Percentiles rank a stretch among this genome's conserved stretches.
Conservation (phyloP, 37 sponge, comb jelly and placozoan genomes). For the Cliona cf. orientalis region DNA sequence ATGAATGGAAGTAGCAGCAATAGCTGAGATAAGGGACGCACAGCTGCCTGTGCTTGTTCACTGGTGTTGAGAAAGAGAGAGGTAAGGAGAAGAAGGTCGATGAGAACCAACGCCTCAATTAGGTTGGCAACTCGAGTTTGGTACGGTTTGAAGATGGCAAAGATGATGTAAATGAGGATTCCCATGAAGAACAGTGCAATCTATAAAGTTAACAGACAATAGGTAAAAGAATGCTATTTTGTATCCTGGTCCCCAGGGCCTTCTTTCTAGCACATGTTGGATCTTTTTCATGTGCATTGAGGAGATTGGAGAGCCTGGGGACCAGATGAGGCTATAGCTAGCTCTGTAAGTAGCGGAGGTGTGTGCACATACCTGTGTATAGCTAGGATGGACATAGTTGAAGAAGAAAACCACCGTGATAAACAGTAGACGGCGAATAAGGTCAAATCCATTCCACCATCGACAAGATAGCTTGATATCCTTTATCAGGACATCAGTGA, state of each 20-base stretch:
- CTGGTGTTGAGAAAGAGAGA: constrained; percentile 10
- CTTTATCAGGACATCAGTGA: constrained; percentile 22
- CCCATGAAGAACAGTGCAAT: not conserved
- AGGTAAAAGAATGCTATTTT: no score
- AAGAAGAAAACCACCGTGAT: not conserved
- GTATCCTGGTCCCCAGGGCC: no score
- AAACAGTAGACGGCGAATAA: constrained; percentile 8
- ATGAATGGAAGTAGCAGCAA: constrained; percentile 4
- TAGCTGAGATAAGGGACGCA: not conserved
- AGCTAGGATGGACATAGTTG: constrained; percentile 5
- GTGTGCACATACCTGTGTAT: not conserved
- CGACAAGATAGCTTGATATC: not conserved
- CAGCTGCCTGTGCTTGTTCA: no score
- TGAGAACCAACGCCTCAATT: constrained; percentile 43
- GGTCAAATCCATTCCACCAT: constrained; percentile 24
- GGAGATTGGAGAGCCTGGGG: no score
- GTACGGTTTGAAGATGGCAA: constrained; percentile 36
- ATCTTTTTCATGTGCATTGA: no score
- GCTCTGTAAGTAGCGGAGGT: no score
- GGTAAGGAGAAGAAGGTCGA: constrained; percentile 41
- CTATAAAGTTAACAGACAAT: constrained; percentile 1
- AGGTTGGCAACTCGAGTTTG: constrained; percentile 14
- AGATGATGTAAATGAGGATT: constrained; percentile 10
- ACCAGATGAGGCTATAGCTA: no score
- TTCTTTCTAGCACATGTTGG: no score